These are phyloP conservation scores for Drosophila fulvimacula DNA, from an alignment of 2,888 invertebrate species.

Conservation along the genomic window DNA sequence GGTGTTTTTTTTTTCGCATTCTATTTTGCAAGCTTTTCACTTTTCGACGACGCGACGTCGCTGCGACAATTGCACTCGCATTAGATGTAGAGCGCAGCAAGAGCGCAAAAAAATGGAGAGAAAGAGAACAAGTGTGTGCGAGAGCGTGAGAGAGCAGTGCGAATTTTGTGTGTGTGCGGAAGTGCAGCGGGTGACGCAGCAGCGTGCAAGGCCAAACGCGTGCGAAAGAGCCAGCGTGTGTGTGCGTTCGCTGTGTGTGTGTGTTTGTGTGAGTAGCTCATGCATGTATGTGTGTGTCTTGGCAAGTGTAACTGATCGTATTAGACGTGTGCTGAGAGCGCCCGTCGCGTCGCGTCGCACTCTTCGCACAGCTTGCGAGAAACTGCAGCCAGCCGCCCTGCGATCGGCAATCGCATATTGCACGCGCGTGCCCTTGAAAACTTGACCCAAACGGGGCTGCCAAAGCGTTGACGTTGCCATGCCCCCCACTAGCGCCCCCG, in stretches of 20 bases:
- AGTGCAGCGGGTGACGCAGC: slow-evolving; percentile 68
- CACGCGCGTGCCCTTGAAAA: slow-evolving; percentile 78
- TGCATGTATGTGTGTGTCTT: slow-evolving; percentile 21
- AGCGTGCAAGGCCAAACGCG: slow-evolving; percentile 70
- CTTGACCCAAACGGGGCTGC: slow-evolving; percentile 68
- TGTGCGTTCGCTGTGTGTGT: slow-evolving; percentile 21
- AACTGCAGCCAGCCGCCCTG: slow-evolving; percentile 13
- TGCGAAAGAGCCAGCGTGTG: slow-evolving; percentile 57
- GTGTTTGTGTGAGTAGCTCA: neutral
- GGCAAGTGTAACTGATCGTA: slow-evolving; percentile 71
- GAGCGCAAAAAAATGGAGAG: slow-evolving; percentile 3
- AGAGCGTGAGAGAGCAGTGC: slow-evolving; percentile 14
- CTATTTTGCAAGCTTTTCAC: slow-evolving; percentile 68
- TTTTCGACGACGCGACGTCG: slow-evolving; percentile 57
- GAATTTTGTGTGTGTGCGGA: slow-evolving; percentile 62
- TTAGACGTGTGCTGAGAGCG: slow-evolving; percentile 54
- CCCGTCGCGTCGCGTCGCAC: slow-evolving; percentile 20
- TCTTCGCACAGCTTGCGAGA: slow-evolving; percentile 20
- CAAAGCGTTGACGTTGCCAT: slow-evolving; percentile 59
- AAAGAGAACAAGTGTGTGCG: slow-evolving; percentile 3
- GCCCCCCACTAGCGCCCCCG: neutral
- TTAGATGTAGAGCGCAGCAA: slow-evolving; percentile 60
- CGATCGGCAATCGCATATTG: slow-evolving; percentile 41
- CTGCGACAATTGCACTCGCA: slow-evolving; percentile 63
- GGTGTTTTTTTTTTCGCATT: slow-evolving; percentile 31